Conservation (phyloP, 2,797 vertebrate species). For the Arctocebus calabarensis region DNA sequence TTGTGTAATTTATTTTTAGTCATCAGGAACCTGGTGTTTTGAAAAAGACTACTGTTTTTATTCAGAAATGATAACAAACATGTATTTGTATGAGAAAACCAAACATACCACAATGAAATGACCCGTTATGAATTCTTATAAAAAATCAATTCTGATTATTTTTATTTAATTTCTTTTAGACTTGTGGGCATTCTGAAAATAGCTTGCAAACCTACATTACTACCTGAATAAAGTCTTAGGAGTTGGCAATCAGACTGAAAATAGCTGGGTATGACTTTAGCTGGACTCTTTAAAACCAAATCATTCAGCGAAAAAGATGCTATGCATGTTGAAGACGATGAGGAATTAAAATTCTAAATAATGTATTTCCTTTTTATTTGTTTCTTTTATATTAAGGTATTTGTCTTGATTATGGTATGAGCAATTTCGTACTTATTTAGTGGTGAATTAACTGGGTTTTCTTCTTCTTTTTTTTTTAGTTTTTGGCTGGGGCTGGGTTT, state of each 20-base stretch:
- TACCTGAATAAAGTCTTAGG: background rate
- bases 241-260: background rate
- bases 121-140: constrained; percentile 39
- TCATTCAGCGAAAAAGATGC: background rate
- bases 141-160: background rate
- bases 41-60: constrained; percentile 2
- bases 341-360: background rate
- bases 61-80: background rate
- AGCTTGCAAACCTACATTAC: background rate
- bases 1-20: background rate
- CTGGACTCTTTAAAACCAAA: constrained; percentile 21
- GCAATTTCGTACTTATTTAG: background rate
- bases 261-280: background rate
- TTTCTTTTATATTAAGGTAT: background rate
- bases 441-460: background rate
- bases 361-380: background rate
- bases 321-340: background rate
- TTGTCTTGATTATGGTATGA: constrained; percentile 5
- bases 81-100: background rate
- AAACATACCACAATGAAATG: background rate
- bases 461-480: no score
- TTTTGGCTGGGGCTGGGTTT: no score
- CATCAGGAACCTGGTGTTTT: background rate
- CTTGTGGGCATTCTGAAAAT: background rate
- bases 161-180: constrained; percentile 52